Evolutionary conservation across 2,797 vertebrate species (phyloP), one percentile per base, ranked within the genome.

Genomic region (Oryzias sinensis): DNA sequence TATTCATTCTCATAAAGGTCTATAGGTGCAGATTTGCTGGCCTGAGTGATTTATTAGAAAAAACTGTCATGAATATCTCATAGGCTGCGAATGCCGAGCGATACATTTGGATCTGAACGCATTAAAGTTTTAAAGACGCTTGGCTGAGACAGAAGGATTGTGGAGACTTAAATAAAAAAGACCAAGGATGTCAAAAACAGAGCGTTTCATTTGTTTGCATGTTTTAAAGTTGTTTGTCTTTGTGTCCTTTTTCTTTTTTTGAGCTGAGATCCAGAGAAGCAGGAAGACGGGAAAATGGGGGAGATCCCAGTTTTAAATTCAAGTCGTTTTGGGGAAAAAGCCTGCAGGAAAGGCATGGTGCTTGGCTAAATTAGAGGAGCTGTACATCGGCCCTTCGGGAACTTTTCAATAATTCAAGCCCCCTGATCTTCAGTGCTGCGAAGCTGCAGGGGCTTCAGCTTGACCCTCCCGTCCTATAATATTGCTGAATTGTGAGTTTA

Each of bases 91-190:
- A 86, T 83, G 74, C 83, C 60, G 66, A 75, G 74, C 80, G 83
- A 84, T 87, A 83, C 74, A 67, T 83, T 70, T 66, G 77, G 76
- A 86, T 89, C 87, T 77, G 78, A 76, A 78, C 59, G 70, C 88
- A 91, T 91, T 84, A 90, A 90, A 88, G 76, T 89, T 93, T 91
- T 70, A 91, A 55, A 74, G 57, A 73, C 76, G 47, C 79, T 45
- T 43, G 60, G 56, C 54, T 59, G 55, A 63, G 70, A 69, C 15
- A 72, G 58, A 56, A 45, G 42, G 47, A 65, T 59, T 7, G 56
- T 13, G 24, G 53, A 47, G 20, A 47, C 40, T 9, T 37, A 15
- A 70, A 55, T 56, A 65, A 51, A 33, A 56, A 49, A 5, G 18
- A 56, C 4, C 4, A 33, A 33, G 7, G 29, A 33, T 33, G 29